Evolutionary conservation across 2,113 vertebrate species (phyloP).

Genomic region (Sinocyclocheilus anophthalmus): DNA sequence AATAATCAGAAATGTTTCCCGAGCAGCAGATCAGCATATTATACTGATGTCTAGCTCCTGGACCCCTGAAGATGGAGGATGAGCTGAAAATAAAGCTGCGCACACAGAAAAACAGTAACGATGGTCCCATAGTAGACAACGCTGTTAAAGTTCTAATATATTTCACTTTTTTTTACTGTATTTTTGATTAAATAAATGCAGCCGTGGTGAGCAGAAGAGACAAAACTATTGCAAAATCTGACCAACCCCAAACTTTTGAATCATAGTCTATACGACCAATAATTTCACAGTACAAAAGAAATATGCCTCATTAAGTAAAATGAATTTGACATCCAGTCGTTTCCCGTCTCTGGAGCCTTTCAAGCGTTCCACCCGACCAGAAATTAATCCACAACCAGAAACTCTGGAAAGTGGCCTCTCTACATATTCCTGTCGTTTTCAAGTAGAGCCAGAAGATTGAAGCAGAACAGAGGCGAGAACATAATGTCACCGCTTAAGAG

Average conservation of each 20-base stretch:
- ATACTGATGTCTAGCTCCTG: too few species aligned
- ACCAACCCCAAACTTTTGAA: not conserved
- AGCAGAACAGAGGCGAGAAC: constrained; percentile 48
- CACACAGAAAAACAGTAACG: too few species aligned
- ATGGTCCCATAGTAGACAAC: too few species aligned
- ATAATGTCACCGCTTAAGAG: constrained; percentile 69
- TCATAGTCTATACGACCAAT: not conserved
- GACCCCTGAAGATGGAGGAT: not conserved
- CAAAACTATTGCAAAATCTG: not conserved
- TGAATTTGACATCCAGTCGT: constrained; percentile 3
- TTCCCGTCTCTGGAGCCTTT: not conserved
- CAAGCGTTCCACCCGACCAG: constrained; percentile 52
- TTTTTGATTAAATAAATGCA: not conserved
- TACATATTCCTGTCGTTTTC: constrained; percentile 54
- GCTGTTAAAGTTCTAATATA: not conserved
- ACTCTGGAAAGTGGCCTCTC: constrained; percentile 46
- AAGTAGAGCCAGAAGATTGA: constrained; percentile 64
- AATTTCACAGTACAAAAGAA: not conserved
- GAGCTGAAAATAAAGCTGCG: not conserved
- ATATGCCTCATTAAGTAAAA: not conserved
- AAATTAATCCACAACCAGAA: constrained; percentile 53
- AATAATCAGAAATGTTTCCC: not conserved
- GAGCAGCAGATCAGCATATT: not conserved
- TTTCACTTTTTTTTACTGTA: not conserved
- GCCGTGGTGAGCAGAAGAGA: not conserved